Base-by-base conservation (phyloP, 1,140 invertebrate species). In the Saccostrea glomerata region DNA sequence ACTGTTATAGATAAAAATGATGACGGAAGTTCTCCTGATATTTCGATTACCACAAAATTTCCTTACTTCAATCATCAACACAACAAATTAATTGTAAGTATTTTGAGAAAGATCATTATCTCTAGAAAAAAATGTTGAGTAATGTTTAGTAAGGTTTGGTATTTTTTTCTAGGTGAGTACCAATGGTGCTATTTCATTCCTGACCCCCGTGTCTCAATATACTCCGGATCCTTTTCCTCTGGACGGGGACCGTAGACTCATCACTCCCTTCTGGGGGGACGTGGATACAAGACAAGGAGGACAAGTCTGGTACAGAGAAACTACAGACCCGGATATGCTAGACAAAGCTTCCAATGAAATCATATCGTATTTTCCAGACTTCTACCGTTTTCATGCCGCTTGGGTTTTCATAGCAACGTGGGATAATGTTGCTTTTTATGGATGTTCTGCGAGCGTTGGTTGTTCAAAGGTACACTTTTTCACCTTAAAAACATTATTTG, bases 341-440 rank as follows among this genome's bases (percentile, higher is more conserved):
- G 15, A 77, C 11, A 86, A 77, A 47, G 91, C 91, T 11, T 88
- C 87, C 0, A n/a, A 84, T 25, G 92, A 92, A 66, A 90, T 92
- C 12, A 84, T 87, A 17, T 4, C 9, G 5, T 90, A 89, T 77
- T 91, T 89, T 36, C 88, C 91, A 13, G 60, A 85, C 0, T 87
- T 87, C 30, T 30, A 40, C 36, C 87, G 90, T 84, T 93, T 92
- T 55, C 84, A 90, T 13, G 91, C 92, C 15, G 87, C 60, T 1
- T 93, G 92, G 92, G 87, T 91, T 23, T 92, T 93, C 83, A 82
- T 93, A 12, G 89, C 92, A 20, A 93, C 93, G 15, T 93, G 92
- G 92, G 88, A 92, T 55, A 86, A 91, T 2, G 92, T 93, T 1
- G 90, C 77, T 23, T n/a, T 56, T 12, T 82, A 40, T 55, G 86